A percentile compares a stretch with the other conserved stretches of the same genome.
These are phyloP conservation scores for Hemiscyllium ocellatum DNA, from an alignment of 2,113 vertebrate genomes.

Conservation along the genomic window DNA sequence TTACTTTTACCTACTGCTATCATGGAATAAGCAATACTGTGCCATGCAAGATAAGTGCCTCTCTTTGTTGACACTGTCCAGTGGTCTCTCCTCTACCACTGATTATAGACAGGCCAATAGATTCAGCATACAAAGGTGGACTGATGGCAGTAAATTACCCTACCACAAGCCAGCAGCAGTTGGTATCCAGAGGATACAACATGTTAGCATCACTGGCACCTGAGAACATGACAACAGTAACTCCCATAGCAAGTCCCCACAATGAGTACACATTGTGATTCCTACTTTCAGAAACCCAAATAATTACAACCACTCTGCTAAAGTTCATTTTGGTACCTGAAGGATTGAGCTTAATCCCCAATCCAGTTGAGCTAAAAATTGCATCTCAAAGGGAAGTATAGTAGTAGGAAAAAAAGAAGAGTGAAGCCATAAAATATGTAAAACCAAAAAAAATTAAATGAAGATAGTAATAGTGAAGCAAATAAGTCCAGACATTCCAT, in stretches of 20 bases:
- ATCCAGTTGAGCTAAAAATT: background rate
- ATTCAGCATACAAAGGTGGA: too few species aligned
- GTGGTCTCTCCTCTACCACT: too few species aligned
- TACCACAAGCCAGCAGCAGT: too few species aligned
- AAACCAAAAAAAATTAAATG: background rate
- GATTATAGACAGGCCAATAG: too few species aligned
- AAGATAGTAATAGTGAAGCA: background rate
- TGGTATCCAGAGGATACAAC: too few species aligned
- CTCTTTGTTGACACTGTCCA: too few species aligned
- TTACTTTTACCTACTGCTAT: too few species aligned
- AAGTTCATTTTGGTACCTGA: background rate
- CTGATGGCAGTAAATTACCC: too few species aligned
- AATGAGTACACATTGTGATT: background rate
- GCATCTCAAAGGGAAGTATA: background rate
- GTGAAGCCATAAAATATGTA: background rate
- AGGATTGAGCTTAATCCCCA: background rate
- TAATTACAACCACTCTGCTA: background rate
- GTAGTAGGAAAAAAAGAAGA: background rate
- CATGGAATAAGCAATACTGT: too few species aligned
- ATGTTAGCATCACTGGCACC: too few species aligned
- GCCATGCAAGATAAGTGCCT: too few species aligned
- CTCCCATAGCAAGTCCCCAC: background rate
- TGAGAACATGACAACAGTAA: too few species aligned
- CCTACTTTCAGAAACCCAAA: background rate
- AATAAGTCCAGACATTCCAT: background rate